A percentile compares a stretch with the other conserved stretches of the same genome.
Evolutionary conservation across 2,113 vertebrate species (phyloP).

Genomic region (Hippocampus barbouri): DNA sequence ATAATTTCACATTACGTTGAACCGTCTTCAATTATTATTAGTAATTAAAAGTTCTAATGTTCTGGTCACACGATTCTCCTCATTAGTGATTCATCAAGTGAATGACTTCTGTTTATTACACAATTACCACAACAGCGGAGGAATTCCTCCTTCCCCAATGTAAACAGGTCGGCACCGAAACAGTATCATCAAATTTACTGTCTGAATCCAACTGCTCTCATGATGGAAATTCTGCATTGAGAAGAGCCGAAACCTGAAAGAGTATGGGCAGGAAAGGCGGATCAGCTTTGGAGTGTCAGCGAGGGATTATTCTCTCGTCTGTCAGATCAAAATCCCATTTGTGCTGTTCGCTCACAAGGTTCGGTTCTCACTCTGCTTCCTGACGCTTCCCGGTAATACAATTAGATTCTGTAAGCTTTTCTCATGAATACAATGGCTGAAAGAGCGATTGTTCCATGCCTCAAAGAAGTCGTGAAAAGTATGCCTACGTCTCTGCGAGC

Average conservation of each 20-base stretch:
- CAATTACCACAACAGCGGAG: conserved; percentile 16
- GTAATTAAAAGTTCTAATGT: neutral
- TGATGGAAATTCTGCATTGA: conserved; percentile 3
- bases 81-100: conserved; percentile 37
- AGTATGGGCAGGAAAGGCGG: conserved; percentile 10
- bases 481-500: conserved; percentile 27
- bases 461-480: conserved; percentile 45
- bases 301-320: conserved; percentile 59
- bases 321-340: conserved; percentile 71
- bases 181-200: conserved; percentile 27
- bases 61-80: conserved; percentile 5
- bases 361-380: conserved; percentile 30
- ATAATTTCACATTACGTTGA: neutral
- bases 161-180: conserved; percentile 16
- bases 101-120: conserved; percentile 17
- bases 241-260: neutral
- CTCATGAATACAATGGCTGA: conserved; percentile 55
- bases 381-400: conserved; percentile 61
- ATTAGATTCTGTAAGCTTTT: conserved; percentile 72
- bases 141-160: conserved; percentile 30
- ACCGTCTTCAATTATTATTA: neutral
- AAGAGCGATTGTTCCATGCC: conserved; percentile 59
- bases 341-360: conserved; percentile 42
- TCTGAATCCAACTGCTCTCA: conserved; percentile 13
- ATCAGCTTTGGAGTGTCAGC: conserved; percentile 56